phyloP scores from a whole-genome alignment of 2,797 vertebrate species.

The Girardinus metallicus region DNA sequence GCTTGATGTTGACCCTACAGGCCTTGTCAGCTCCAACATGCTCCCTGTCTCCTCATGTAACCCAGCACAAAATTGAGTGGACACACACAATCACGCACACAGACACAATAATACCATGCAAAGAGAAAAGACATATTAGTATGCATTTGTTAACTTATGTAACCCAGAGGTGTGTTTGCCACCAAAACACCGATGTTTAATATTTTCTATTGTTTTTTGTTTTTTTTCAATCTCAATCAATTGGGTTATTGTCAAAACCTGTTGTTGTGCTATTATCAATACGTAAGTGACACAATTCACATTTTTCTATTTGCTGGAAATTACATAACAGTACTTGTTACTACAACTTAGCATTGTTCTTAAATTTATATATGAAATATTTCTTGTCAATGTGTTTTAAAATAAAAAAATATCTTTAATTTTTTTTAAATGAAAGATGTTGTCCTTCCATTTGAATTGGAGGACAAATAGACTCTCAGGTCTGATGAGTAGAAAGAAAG shows the following conservation, averaged over 20 bases:
- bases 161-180: slow-evolving; percentile 2
- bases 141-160: slow-evolving; percentile 9
- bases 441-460: not conserved
- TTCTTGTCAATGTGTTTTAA: not conserved
- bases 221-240: not conserved
- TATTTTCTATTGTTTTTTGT: not conserved
- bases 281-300: not conserved
- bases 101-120: not conserved
- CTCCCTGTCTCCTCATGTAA: slow-evolving; percentile 75
- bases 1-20: slow-evolving; percentile 80
- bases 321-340: not conserved
- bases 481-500: not conserved
- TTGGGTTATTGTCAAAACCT: not conserved
- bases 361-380: not conserved
- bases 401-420: too few relatives aligned
- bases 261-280: not conserved
- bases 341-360: not conserved
- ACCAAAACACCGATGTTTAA: not conserved
- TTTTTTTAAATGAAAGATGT: too few relatives aligned
- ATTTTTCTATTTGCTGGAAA: not conserved
- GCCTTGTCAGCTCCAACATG: slow-evolving; percentile 79
- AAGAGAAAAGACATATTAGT: slow-evolving; percentile 21
- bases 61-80: slow-evolving; percentile 60
- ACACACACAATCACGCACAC: slow-evolving; percentile 47
- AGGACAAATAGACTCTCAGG: not conserved